Conservation (phyloP, 1,140 invertebrate species). For the Drosophila takahashii region DNA sequence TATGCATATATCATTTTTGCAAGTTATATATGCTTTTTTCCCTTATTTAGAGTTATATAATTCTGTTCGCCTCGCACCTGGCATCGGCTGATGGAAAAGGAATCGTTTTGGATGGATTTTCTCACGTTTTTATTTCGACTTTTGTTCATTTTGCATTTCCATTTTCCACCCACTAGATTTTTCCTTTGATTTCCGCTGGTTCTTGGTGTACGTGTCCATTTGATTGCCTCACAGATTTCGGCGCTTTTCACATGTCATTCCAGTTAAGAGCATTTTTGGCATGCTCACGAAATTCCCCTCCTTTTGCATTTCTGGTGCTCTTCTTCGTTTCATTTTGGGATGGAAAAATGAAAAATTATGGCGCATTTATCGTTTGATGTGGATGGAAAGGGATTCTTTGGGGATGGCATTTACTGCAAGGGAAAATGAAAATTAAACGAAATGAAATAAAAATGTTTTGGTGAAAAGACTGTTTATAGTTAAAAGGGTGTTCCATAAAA, state of each 20-base stretch:
- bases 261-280: constrained; percentile 81
- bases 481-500: no score
- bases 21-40: constrained; percentile 17
- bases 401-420: constrained; percentile 6
- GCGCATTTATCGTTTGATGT: constrained; percentile 25
- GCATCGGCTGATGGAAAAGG: constrained; percentile 11
- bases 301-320: constrained; percentile 2
- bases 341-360: constrained; percentile 63
- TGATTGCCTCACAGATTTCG: constrained; percentile 78
- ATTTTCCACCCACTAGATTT: constrained; percentile 52
- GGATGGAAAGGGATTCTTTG: not conserved
- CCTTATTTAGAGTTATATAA: constrained; percentile 14
- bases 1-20: constrained; percentile 30
- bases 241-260: constrained; percentile 79
- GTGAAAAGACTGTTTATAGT: not conserved
- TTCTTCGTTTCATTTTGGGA: constrained; percentile 30
- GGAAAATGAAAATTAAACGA: no score
- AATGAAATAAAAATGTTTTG: constrained; percentile 16
- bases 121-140: constrained; percentile 39
- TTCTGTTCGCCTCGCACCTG: constrained; percentile 30
- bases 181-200: constrained; percentile 38
- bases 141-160: constrained; percentile 46
- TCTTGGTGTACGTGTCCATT: constrained; percentile 70
- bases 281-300: constrained; percentile 64
- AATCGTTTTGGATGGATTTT: constrained; percentile 39